Percentiles rank a stretch among this genome's conserved stretches.
Evolutionary conservation across 2,888 invertebrate genomes (phyloP).

Genomic region (Branchinecta sandiegonensis): DNA sequence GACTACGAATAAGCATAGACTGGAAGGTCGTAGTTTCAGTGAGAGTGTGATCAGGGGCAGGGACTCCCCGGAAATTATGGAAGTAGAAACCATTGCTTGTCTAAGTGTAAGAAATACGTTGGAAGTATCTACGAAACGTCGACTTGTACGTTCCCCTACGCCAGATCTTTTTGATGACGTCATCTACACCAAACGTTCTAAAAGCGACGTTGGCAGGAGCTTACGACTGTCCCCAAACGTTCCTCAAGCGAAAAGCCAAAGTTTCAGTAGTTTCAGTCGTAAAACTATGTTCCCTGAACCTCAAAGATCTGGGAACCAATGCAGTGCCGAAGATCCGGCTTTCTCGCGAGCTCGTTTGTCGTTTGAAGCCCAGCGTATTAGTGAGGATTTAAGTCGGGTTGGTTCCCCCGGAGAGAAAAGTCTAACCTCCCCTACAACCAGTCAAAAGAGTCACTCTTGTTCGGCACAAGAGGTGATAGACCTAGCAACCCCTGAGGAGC

Average conservation of each 20-base stretch:
- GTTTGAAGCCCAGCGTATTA: background rate
- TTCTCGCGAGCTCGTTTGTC: background rate
- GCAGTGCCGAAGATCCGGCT: background rate
- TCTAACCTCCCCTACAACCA: background rate
- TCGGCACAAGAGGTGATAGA: conserved; percentile 1
- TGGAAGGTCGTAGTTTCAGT: too few species aligned
- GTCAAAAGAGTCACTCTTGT: background rate
- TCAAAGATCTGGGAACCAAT: background rate
- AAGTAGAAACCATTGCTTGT: too few species aligned
- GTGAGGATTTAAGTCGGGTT: background rate
- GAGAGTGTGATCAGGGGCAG: too few species aligned
- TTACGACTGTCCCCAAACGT: background rate
- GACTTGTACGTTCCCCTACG: background rate
- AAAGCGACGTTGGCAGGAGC: background rate
- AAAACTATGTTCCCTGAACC: too few species aligned
- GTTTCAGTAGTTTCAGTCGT: background rate
- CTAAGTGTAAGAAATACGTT: too few species aligned
- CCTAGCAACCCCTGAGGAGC: background rate
- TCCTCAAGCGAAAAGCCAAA: background rate
- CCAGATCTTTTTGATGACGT: background rate
- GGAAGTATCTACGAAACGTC: background rate
- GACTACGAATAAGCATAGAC: too few species aligned
- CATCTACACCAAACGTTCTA: background rate
- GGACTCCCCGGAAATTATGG: too few species aligned
- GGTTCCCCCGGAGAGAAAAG: too few species aligned